Conservation (phyloP, 2,113 vertebrate genomes). For the Nothoprocta pentlandii region DNA sequence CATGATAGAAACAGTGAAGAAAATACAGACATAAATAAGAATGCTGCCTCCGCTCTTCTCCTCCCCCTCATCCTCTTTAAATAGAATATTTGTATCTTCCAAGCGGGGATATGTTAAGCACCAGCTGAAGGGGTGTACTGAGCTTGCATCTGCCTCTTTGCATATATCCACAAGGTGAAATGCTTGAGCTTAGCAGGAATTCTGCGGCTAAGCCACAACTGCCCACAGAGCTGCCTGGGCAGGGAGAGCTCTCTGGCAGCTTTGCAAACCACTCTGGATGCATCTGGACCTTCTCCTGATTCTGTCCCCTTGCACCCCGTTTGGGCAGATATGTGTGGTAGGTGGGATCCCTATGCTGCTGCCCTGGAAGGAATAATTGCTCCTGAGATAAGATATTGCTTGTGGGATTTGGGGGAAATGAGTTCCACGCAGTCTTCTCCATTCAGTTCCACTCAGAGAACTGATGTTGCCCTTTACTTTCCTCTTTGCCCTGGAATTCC, state of each 20-base stretch:
- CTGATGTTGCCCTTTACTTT: background rate
- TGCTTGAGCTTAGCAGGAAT: background rate
- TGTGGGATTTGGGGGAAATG: background rate
- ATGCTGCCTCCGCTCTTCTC: background rate
- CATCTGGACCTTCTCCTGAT: background rate
- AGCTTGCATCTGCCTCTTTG: background rate
- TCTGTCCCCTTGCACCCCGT: background rate
- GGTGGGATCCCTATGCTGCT: background rate
- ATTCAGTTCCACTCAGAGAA: background rate
- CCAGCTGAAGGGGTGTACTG: background rate
- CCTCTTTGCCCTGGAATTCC: background rate
- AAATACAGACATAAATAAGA: background rate
- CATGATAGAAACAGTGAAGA: background rate
- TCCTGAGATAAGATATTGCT: background rate
- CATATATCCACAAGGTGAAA: background rate
- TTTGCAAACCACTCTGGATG: background rate
- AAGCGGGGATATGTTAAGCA: background rate
- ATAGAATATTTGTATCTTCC: background rate
- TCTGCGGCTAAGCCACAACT: background rate
- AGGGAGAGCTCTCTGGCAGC: background rate
- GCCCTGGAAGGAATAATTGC: background rate
- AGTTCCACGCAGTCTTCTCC: background rate
- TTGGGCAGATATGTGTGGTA: background rate
- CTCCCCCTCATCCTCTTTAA: background rate
- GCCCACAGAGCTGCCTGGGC: rapidly evolving